Percentiles rank a stretch among this genome's conserved stretches.
Evolutionary conservation across 2,888 invertebrate genomes (phyloP).

Genomic region (Andrena trimmerana): DNA sequence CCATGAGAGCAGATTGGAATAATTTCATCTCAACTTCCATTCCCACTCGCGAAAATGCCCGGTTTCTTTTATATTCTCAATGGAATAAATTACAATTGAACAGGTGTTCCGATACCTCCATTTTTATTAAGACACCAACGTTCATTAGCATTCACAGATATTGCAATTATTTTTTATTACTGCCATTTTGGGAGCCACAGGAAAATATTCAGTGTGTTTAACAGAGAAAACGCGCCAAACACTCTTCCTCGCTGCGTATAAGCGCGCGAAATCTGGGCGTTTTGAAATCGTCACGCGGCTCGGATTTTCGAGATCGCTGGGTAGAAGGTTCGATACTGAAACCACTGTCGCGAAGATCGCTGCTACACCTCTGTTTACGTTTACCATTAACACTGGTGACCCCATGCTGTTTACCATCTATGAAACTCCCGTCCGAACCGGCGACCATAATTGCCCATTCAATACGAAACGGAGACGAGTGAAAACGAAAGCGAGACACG

Average conservation of each 20-base stretch:
- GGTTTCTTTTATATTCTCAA: too few species aligned
- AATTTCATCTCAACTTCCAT: too few species aligned
- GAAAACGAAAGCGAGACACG: not conserved
- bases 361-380: slow-evolving; percentile 24
- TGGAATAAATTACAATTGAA: too few species aligned
- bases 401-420: not conserved
- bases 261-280: slow-evolving; percentile 7
- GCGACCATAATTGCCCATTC: not conserved
- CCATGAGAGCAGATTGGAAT: not conserved
- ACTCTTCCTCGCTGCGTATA: not conserved
- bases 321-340: not conserved
- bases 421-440: not conserved
- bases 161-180: too few species aligned
- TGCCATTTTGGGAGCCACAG: not conserved
- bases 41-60: too few species aligned
- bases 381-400: slow-evolving; percentile 14
- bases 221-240: not conserved
- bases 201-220: not conserved
- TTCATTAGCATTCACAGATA: not conserved
- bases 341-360: not conserved
- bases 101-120: too few species aligned
- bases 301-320: slow-evolving; percentile 43
- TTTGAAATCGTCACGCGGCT: not conserved
- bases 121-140: not conserved
- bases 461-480: not conserved